Base-by-base conservation (phyloP, 1,140 invertebrate genomes). In the Eriosoma lanigerum region DNA sequence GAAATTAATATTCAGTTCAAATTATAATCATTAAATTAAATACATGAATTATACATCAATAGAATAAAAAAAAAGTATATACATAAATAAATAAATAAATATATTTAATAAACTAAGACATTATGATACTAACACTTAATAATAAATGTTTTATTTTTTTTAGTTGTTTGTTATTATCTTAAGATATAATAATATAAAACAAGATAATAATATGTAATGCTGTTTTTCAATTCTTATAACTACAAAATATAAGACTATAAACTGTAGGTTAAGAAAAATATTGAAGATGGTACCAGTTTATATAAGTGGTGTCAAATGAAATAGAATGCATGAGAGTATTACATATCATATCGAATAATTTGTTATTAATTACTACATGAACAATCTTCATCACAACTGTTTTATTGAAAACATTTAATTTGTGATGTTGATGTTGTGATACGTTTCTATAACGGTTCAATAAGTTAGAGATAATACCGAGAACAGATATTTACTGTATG, bases 341-440 rank as follows among this genome's bases (percentile, higher is more conserved):
- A 46, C 56, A 38, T 12, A 60, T 19, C 46, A 38, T 58, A 58
- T 44, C n/a, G n/a, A n/a, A n/a, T n/a, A n/a, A n/a, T n/a, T n/a
- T 46, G 5, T 62, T 32, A 19, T 62, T 62, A 32, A 62, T 32
- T 32, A n/a, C n/a, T 54, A 21, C 19, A 56, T n/a, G 29, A n/a
- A 26, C n/a, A 54, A 73, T 60, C 0, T 12, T 46, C 26, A 78
- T 29, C 32, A 26, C 26, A 13, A 46, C 24, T 78, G 75, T 60
- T 78, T 78, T 78, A 56, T 78, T 78, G 75, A 46, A 78, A 78
- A 78, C 75, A 78, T 78, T 78, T 62, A 9, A 62, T 78, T 78
- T 10, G 21, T 0, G 72, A 75, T 56, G n/a, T 26, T n/a, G 15
- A 60, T 24, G 9, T 32, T 75, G 29, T 9, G 26, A 56, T n/a